These are phyloP conservation scores for Acrobasis consociella DNA, from an alignment of 2,888 invertebrate species.

Conservation along the genomic window DNA sequence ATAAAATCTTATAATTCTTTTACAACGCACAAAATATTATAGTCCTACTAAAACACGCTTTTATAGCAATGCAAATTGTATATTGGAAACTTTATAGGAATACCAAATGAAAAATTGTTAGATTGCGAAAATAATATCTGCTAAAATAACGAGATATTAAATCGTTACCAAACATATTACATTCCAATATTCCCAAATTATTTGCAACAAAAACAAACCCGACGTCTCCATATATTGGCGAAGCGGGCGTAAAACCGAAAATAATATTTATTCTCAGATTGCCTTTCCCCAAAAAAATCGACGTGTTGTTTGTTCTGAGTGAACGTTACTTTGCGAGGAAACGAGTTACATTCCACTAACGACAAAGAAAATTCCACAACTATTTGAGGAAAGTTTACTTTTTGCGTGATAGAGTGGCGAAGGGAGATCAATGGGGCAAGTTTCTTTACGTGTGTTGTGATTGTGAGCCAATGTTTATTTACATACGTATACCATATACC, in stretches of 20 bases:
- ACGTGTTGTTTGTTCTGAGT: slow-evolving; percentile 47
- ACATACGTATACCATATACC: no score
- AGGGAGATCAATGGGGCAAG: slow-evolving; percentile 3
- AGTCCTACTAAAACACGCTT: not conserved
- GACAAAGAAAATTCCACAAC: slow-evolving; percentile 24
- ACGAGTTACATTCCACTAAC: slow-evolving; percentile 43
- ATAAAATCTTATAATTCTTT: slow-evolving; percentile 16
- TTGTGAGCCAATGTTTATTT: not conserved
- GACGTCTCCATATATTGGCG: slow-evolving; percentile 19
- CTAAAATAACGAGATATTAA: not conserved
- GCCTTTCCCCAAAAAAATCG: slow-evolving; percentile 47
- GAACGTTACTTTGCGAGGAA: slow-evolving; percentile 44
- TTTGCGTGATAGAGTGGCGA: not conserved
- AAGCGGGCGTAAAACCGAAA: slow-evolving; percentile 29
- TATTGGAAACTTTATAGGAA: not conserved
- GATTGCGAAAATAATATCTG: not conserved
- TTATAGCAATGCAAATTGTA: no score
- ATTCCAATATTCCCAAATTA: slow-evolving; percentile 26
- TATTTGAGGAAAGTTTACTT: slow-evolving; percentile 8
- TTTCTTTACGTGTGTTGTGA: not conserved
- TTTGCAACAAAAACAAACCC: slow-evolving; percentile 26
- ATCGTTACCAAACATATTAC: slow-evolving; percentile 1
- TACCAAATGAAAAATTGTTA: not conserved
- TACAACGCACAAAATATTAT: not conserved
- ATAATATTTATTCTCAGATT: slow-evolving; percentile 52